Evolutionary conservation across 2,888 invertebrate species (phyloP), one percentile per base, ranked within the genome.

Genomic region (Xestia rhomboidea): DNA sequence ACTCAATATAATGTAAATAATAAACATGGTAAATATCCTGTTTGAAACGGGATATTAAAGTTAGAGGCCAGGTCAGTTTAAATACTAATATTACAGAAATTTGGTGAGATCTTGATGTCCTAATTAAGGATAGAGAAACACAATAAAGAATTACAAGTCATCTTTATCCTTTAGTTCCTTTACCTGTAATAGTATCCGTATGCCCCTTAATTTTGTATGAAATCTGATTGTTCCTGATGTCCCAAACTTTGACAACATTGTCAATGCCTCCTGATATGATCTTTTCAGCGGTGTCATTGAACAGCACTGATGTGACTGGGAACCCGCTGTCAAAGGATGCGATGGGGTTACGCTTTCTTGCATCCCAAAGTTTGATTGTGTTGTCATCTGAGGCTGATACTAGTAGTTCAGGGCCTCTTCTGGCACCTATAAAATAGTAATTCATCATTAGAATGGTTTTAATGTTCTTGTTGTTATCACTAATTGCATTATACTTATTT

Each of bases 231-330:
- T 99, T 99, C 73, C 99, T 97, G 64, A 99, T 97, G 94, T 99
- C 99, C 99, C 99, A 99, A 0, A 99, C 98, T 97, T 99, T 99
- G 15, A 99, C 98, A 82, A 99, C 98, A 94, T 99, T 99, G 93
- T 99, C 99, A 76, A 99, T 98, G 8, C 99, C 99, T 1, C 98
- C 99, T 10, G 98, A 98, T 83, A 99, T 98, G 6, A 99, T 97
- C 94, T 99, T 99, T 90, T 99, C 99, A 0, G 99, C 98, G 0
- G 99, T 99, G 90, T 99, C 99, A 91, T 98, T 99, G 93, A 99
- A 99, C 21, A 98, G 97, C 0, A 99, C 99, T 0, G 99, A 97
- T 0, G 99, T 99, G 21, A 99, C 97, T 84, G 98, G 98, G 91
- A 97, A 99, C 0, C 97, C 96, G 54, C 98, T 97, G 89, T 98